A percentile compares a stretch with the other conserved stretches of the same genome.
Conservation (phyloP, 2,113 vertebrate species). For the Condylura cristata region DNA sequence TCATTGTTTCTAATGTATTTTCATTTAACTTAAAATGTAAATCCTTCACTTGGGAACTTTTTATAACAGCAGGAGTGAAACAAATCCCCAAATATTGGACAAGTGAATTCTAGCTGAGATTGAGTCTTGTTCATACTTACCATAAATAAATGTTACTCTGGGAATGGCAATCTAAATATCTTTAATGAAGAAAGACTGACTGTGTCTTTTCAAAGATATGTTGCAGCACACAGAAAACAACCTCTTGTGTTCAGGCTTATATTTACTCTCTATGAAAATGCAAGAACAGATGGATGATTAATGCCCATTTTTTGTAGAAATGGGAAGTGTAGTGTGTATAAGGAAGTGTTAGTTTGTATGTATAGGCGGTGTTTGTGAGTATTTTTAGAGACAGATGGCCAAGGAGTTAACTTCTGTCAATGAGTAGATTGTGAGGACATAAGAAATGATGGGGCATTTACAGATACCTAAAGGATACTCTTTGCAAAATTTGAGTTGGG, state of each 20-base stretch:
- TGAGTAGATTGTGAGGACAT: neutral
- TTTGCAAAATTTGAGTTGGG: neutral
- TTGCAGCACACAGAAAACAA: neutral
- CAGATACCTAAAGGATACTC: neutral
- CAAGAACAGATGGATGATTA: neutral
- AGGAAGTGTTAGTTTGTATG: neutral
- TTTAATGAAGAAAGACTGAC: neutral
- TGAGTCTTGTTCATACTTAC: neutral
- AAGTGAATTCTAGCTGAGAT: neutral
- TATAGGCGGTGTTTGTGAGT: fast-evolving
- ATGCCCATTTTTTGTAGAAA: neutral
- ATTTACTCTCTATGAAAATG: neutral
- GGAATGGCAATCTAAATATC: neutral
- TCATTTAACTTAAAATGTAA: neutral
- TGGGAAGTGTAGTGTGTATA: neutral
- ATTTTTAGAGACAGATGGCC: neutral
- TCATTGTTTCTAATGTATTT: neutral
- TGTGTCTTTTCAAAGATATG: neutral
- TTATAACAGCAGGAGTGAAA: neutral
- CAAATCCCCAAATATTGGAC: neutral
- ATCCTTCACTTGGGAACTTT: neutral
- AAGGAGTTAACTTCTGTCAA: neutral
- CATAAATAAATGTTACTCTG: neutral
- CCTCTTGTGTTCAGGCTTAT: neutral
- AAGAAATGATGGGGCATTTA: neutral